Evolutionary conservation across 1,140 invertebrate species (phyloP), one percentile per base, ranked within the genome.

Genomic region (Mya arenaria): DNA sequence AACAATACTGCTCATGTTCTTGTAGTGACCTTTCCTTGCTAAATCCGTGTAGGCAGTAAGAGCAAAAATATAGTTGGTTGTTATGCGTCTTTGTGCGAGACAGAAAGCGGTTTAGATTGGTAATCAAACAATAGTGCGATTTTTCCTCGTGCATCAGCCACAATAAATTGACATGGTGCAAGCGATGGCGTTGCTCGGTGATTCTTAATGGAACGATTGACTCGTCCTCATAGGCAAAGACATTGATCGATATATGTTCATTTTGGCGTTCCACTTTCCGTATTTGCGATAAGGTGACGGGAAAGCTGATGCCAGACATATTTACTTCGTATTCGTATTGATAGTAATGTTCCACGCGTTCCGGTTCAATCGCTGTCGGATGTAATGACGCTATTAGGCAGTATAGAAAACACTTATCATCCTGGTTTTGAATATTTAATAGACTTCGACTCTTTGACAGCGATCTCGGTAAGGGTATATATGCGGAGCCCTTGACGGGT

Each of bases 241-340:
- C 48, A 34, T 72, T 72, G 52, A 58, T 56, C 6, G 48, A 72
- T 4, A 72, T 56, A 58, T 56, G 17, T 34, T 72, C 6, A 15
- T 72, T 72, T n/a, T n/a, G n/a, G n/a, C n/a, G n/a, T 72, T 72
- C 69, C 66, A 71, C 39, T 30, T 71, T 71, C 4, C 44, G 39
- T 5, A 71, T 48, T 32, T 71, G 66, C 15, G 44, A 36, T 56
- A 72, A 56, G 10, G 48, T 72, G 13, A 72, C 69, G 3, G 48
- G 48, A 34, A 56, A 72, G 4, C 8, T 36, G 19, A 72, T 58
- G 13, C 36, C 69, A 34, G 37, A 25, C 65, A 65, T 65, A 28
- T 69, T 28, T 13, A 69, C 41, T n/a, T 48, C 37, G 32, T 52
- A 2, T 30, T 69, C 69, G 32, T 69, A 48, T n/a, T 52, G 37